These are phyloP conservation scores for Percopsis omiscomaycus DNA, from an alignment of 2,797 vertebrate genomes.

Conservation along the genomic window DNA sequence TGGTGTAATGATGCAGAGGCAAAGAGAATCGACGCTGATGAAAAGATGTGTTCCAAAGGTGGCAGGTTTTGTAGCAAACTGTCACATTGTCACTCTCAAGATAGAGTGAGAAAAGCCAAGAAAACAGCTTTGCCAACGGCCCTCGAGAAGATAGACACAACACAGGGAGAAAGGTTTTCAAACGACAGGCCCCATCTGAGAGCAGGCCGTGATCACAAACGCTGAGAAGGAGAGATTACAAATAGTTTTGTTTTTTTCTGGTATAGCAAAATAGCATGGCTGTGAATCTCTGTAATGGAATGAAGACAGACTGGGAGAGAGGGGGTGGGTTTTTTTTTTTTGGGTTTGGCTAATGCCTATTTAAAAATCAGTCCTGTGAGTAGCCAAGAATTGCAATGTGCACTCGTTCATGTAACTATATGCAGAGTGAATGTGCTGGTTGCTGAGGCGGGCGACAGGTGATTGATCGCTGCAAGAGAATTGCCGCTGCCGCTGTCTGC, in stretches of 20 bases:
- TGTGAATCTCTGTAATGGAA: slow-evolving; percentile 12
- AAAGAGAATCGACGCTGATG: too few species aligned
- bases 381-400: slow-evolving; percentile 14
- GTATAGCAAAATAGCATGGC: not conserved
- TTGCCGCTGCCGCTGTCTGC: slow-evolving; percentile 11
- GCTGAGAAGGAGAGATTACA: not conserved
- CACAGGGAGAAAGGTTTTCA: not conserved
- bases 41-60: too few species aligned
- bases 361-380: slow-evolving; percentile 28
- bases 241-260: not conserved
- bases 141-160: not conserved
- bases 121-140: too few species aligned
- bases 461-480: slow-evolving; percentile 49
- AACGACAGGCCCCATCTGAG: not conserved
- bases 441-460: slow-evolving; percentile 21
- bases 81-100: too few species aligned
- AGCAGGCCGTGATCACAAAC: slow-evolving; percentile 4
- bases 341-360: slow-evolving; percentile 21
- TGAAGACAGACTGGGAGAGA: not conserved
- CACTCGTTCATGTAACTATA: slow-evolving; percentile 26
- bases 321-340: not conserved
- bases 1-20: too few species aligned
- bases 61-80: too few species aligned
- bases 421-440: slow-evolving; percentile 19
- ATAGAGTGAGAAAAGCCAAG: too few species aligned